Evolutionary conservation across 92 coral and sea anemone genomes (phyloP).

Genomic region (Zoanthus gigantus): DNA sequence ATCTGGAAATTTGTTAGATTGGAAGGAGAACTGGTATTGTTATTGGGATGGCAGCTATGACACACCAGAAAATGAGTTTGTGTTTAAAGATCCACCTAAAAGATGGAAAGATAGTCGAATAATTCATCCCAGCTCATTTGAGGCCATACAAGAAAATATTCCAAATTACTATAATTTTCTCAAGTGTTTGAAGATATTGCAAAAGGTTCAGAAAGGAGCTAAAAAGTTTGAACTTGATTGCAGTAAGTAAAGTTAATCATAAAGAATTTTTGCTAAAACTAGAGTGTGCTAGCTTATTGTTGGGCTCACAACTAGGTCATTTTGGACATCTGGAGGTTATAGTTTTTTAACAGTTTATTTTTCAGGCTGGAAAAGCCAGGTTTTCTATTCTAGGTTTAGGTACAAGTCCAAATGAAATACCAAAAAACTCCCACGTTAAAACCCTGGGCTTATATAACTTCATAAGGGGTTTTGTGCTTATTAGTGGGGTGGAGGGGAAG

Average conservation of each 20-base stretch:
- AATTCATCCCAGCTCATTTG: constrained; percentile 4
- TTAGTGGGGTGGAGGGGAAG: too few relatives aligned
- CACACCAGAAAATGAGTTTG: not conserved
- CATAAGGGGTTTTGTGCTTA: too few relatives aligned
- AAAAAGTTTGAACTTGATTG: not conserved
- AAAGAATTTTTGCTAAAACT: too few relatives aligned
- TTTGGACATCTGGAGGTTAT: too few relatives aligned
- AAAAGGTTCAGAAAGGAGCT: not conserved
- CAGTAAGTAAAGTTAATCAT: not conserved
- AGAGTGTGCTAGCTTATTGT: too few relatives aligned
- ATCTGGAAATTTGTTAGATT: not conserved
- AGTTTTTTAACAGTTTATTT: too few relatives aligned
- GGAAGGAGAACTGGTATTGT: constrained; percentile 22
- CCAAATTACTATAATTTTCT: not conserved
- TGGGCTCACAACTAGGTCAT: too few relatives aligned
- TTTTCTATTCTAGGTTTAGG: too few relatives aligned
- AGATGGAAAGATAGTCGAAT: not conserved
- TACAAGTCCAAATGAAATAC: too few relatives aligned
- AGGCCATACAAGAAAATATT: not conserved
- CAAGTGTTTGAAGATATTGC: constrained; percentile 4
- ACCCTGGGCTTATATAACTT: too few relatives aligned
- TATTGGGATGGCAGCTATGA: constrained; percentile 20
- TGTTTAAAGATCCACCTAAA: constrained; percentile 11
- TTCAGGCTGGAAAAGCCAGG: too few relatives aligned
- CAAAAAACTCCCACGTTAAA: too few relatives aligned